Percentiles rank a stretch among this genome's conserved stretches.
Conservation (phyloP, 2,797 vertebrate species). For the Emydoidea blandingii region DNA sequence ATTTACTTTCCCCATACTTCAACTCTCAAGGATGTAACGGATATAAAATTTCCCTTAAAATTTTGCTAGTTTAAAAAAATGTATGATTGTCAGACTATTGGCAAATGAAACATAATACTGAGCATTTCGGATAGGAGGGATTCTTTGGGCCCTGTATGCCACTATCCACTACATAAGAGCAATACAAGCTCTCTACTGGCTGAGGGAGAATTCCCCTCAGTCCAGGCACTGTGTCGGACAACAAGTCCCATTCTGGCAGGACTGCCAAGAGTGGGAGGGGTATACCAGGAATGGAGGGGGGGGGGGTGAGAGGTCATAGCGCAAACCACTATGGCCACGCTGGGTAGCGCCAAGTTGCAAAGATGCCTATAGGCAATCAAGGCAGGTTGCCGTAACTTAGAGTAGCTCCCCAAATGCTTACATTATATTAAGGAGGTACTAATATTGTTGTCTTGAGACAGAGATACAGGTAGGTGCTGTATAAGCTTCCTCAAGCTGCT, state of each 20-base stretch:
- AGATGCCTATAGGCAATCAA: neutral
- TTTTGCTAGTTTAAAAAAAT: neutral
- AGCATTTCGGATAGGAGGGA: neutral
- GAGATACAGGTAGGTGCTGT: neutral
- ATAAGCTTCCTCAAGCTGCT: neutral
- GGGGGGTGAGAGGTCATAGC: fast-evolving
- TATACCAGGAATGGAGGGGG: fast-evolving
- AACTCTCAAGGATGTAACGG: neutral
- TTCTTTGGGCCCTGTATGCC: neutral
- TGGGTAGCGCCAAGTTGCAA: fast-evolving
- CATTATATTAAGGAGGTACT: neutral
- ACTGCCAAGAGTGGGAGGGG: neutral
- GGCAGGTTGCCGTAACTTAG: neutral
- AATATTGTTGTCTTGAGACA: neutral
- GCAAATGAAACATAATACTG: neutral
- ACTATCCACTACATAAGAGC: neutral
- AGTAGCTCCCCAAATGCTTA: neutral
- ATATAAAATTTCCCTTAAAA: neutral
- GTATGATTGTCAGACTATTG: neutral
- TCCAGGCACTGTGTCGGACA: neutral
- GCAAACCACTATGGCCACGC: fast-evolving
- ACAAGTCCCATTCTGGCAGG: neutral
- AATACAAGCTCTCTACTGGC: neutral
- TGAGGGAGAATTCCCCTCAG: neutral
- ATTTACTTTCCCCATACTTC: neutral